Evolutionary conservation across 2,797 vertebrate species (phyloP).

Genomic region (Scolopax bukidnonensis): DNA sequence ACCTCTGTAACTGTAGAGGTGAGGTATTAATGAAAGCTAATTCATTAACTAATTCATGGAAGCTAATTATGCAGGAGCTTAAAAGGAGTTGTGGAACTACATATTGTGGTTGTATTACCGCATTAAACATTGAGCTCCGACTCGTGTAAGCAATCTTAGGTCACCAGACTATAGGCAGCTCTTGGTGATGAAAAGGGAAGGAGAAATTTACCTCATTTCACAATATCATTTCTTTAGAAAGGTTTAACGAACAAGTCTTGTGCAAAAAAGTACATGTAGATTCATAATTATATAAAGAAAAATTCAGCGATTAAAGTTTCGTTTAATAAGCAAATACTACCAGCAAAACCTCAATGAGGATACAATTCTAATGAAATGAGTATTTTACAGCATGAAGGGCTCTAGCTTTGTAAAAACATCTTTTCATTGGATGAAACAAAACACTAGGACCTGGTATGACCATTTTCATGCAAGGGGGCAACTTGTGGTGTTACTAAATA

Average conservation of each 20-base stretch:
- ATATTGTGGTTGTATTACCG: background rate
- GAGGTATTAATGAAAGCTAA: constrained; percentile 37
- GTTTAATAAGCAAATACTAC: background rate
- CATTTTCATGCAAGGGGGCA: background rate
- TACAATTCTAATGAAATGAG: background rate
- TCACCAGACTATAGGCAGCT: background rate
- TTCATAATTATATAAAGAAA: background rate
- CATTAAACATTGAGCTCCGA: constrained; percentile 2
- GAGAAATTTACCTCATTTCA: background rate
- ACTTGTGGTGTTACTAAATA: background rate
- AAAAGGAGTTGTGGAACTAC: constrained; percentile 10
- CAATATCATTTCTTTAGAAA: background rate
- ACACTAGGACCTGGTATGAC: background rate
- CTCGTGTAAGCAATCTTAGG: background rate
- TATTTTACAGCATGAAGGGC: background rate
- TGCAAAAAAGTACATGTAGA: background rate
- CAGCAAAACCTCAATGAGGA: background rate
- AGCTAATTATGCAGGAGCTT: constrained; percentile 17
- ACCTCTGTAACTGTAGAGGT: constrained; percentile 37
- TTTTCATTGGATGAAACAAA: background rate
- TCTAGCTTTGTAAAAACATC: background rate
- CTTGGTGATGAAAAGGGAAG: background rate
- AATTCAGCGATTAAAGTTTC: background rate
- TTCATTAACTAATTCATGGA: constrained; percentile 35
- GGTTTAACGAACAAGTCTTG: background rate